Evolutionary conservation across 2,888 invertebrate genomes (phyloP).

Genomic region (Diarsia mendica): DNA sequence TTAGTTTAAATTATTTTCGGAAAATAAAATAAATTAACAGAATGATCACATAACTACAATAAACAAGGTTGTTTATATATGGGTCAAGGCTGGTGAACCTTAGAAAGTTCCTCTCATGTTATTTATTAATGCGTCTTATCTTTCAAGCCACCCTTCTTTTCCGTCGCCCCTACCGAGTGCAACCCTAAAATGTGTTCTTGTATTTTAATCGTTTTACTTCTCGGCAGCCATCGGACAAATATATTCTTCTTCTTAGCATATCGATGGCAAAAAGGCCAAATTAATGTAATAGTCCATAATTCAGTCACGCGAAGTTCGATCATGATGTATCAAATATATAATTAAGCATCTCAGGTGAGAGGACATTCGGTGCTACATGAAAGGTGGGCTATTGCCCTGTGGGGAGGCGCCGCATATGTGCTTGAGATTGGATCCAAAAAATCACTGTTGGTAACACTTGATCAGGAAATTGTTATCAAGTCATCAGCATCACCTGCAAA

Average conservation of each 20-base stretch:
- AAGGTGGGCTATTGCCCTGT: no score
- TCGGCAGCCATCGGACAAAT: background rate
- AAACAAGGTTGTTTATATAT: constrained; percentile 12
- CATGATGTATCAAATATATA: no score
- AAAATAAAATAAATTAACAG: background rate
- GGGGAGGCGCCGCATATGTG: no score
- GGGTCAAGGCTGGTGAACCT: constrained; percentile 48
- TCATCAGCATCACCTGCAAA: no score
- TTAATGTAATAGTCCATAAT: no score
- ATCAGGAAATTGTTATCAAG: no score
- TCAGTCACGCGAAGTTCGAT: no score
- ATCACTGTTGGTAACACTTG: no score
- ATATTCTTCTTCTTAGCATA: background rate
- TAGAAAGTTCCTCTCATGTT: constrained; percentile 30
- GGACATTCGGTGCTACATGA: no score
- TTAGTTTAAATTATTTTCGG: background rate
- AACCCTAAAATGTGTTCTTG: constrained; percentile 31
- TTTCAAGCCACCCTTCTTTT: constrained; percentile 30
- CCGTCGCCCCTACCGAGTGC: constrained; percentile 33
- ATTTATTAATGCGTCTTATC: constrained; percentile 55
- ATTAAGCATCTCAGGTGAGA: no score
- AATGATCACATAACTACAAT: background rate
- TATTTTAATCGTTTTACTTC: constrained; percentile 25
- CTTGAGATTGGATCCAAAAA: no score
- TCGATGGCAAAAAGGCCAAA: background rate